Evolutionary conservation across 2,888 invertebrate genomes (phyloP).

Genomic region (Diarsia rubi): DNA sequence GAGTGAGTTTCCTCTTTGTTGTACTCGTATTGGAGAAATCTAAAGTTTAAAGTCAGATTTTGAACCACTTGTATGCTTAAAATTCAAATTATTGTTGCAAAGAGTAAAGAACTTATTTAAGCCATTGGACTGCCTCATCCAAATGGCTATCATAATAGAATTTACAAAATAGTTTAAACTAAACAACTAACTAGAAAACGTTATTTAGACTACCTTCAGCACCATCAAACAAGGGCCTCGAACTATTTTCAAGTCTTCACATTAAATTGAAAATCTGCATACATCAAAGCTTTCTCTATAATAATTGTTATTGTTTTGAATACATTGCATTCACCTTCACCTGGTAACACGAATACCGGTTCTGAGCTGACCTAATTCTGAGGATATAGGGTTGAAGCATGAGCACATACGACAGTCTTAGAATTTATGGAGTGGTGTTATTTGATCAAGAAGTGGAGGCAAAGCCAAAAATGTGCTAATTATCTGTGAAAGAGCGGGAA

Average conservation of each 20-base stretch:
- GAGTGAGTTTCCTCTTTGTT: constrained; percentile 25
- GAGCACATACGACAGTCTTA: background rate
- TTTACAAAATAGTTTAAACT: background rate
- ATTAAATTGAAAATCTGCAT: constrained; percentile 24
- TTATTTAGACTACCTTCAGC: background rate
- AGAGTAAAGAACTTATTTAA: background rate
- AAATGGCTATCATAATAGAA: background rate
- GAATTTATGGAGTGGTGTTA: constrained; percentile 1
- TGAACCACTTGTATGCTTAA: background rate
- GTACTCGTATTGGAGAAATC: background rate
- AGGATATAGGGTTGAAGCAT: constrained; percentile 52
- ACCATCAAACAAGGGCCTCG: background rate
- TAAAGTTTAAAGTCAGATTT: background rate
- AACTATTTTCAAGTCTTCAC: background rate
- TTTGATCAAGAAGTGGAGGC: background rate
- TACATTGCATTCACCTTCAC: constrained; percentile 64
- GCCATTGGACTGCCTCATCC: background rate
- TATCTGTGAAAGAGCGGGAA: background rate
- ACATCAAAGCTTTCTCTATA: constrained; percentile 48
- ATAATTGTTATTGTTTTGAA: constrained; percentile 59
- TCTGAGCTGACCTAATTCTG: constrained; percentile 62
- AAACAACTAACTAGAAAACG: background rate
- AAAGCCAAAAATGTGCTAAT: background rate
- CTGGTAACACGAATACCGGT: constrained; percentile 62
- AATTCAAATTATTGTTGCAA: background rate